Base-by-base conservation (phyloP, 2,797 vertebrate genomes). In the Gymnodraco acuticeps region DNA sequence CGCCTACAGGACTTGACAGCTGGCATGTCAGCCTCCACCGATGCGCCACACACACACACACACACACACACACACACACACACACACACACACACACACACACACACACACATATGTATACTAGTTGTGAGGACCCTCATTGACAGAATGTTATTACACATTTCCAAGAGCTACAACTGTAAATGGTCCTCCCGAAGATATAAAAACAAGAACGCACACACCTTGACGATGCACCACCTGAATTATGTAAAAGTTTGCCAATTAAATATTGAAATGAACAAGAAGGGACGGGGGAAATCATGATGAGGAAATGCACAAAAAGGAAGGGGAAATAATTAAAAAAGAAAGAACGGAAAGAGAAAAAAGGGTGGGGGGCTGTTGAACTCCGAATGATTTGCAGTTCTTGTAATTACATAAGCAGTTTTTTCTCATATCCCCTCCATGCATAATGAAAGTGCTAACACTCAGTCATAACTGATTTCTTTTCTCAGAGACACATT, bases 261-360 rank as follows among this genome's bases (percentile, higher is more conserved):
- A 89, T 92, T 87, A 85, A 90, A 94, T 88, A 91, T 86, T 88
- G 67, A 92, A 88, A 90, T 82, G 61, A 87, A 89, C 6, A 79
- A 42, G 66, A 52, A 66, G 77, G 46, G 79, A 85, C 68, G 52
- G 73, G 48, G 64, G 61, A 17, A 83, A 81, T 86, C 77, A 38
- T 58, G 47, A 69, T 53, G 43, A 84, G 55, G 48, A 51, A 68
- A 71, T 60, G 62, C 41, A 71, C 33, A 38, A 38, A 45, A 73
- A 60, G 13, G 6, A 51, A 17, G 16, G 8, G 2, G 5, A 0
- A 43, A 64, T 73, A 0, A 55, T 33, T 9, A 10, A 23, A 43
- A n/a, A 66, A 74, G 17, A 20, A 0, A 23, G 3, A 45, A 15
- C 0, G 10, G 8, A 58, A 17, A 15, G 12, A 62, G 23, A 2